These are phyloP conservation scores for Lepidurus arcticus DNA, from an alignment of 1,140 invertebrate genomes.

Conservation along the genomic window DNA sequence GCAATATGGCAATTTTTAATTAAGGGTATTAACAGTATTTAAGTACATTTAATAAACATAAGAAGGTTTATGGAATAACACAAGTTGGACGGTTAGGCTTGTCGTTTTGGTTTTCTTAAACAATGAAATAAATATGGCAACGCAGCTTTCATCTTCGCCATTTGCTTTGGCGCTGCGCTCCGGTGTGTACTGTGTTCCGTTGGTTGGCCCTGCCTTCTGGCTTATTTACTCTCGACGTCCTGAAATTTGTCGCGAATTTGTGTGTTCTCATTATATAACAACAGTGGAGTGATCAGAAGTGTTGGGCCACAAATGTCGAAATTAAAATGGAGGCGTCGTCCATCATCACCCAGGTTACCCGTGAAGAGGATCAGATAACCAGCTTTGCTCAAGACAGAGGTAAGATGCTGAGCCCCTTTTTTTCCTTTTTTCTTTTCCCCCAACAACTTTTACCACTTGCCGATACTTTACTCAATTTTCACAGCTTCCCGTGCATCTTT, in stretches of 20 bases:
- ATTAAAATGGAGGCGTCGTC: constrained; percentile 88
- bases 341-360: constrained; percentile 94
- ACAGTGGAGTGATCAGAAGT: background rate
- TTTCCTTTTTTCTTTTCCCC: constrained; percentile 29
- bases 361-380: constrained; percentile 91
- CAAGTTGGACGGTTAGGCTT: too few species aligned
- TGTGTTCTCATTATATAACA: background rate
- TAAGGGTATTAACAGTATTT: background rate
- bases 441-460: background rate
- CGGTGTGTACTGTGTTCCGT: background rate
- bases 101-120: background rate
- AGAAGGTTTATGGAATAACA: too few species aligned
- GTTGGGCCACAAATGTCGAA: constrained; percentile 59
- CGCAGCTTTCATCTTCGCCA: background rate
- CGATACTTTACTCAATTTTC: constrained; percentile 1
- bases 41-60: too few species aligned
- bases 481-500: background rate
- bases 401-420: constrained; percentile 53
- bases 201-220: constrained; percentile 1
- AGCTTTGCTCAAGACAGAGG: constrained; percentile 86
- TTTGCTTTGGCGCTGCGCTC: constrained; percentile 17
- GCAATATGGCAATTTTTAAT: background rate
- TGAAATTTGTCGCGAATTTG: constrained; percentile 12
- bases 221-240: background rate
- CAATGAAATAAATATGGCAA: background rate